A percentile compares a stretch with the other conserved stretches of the same genome.
Evolutionary conservation across 2,113 vertebrate species (phyloP).

Genomic region (Marmota flaviventris): DNA sequence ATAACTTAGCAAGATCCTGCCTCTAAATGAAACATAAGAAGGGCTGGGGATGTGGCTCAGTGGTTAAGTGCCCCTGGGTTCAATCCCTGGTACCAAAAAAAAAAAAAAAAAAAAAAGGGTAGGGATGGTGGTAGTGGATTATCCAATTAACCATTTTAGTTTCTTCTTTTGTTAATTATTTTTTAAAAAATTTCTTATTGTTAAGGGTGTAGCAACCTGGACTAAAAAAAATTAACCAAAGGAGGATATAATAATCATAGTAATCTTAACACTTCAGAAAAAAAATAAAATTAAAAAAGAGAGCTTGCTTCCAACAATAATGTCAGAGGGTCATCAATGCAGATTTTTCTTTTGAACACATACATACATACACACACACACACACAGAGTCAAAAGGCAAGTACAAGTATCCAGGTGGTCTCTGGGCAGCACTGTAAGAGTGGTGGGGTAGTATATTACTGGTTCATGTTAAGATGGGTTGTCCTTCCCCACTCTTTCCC

Average conservation of each 20-base stretch:
- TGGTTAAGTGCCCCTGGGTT: too few species aligned
- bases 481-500: background rate
- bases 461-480: background rate
- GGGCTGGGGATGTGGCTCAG: too few species aligned
- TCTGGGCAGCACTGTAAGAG: background rate
- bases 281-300: background rate
- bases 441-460: background rate
- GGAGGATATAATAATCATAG: background rate
- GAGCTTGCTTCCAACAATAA: constrained; percentile 17
- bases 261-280: background rate
- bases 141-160: background rate
- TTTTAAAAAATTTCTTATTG: background rate
- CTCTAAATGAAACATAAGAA: too few species aligned
- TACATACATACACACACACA: background rate
- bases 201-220: background rate
- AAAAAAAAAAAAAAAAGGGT: background rate
- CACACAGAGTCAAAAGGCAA: background rate
- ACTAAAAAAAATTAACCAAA: constrained; percentile 26
- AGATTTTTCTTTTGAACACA: background rate
- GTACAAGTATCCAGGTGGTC: too few species aligned
- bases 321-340: background rate
- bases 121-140: background rate
- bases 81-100: too few species aligned
- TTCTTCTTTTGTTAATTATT: background rate
- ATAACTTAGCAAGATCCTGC: too few species aligned